Base-by-base conservation (phyloP, 2,113 vertebrate species). In the Ellobius talpinus region DNA sequence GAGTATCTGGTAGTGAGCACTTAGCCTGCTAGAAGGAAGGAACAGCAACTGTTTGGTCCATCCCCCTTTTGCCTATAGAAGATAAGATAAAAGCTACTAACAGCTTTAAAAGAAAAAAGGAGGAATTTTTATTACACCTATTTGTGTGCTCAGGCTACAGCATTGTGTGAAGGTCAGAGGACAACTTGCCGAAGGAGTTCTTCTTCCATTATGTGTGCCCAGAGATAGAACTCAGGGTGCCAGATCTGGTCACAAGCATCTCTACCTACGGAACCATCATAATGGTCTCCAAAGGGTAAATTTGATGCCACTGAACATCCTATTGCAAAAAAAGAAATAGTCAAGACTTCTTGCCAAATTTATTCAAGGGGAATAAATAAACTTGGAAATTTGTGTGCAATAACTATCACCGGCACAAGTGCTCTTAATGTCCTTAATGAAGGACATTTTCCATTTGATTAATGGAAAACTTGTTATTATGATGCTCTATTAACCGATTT, bases 381-480 rank as follows among this genome's bases (percentile, higher is more conserved):
- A 97, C 97, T 95, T 90, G 96, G 94, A 98, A 97, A 97, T 98
- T 95, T 68, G 73, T 89, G 82, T 96, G 96, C 93, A 94, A 52
- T 72, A 92, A 92, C 90, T 97, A 97, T 97, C 97, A 98, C 95
- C 93, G 97, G 94, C 93, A 96, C 94, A 97, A 98, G 77, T 96
- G 94, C 92, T 96, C 94, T 94, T 98, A 98, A 98, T 98, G 98
- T 98, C 68, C 98, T 97, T 98, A 98, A 98, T 98, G 97, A 98
- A 98, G 96, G 96, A 96, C 97, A 96, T 98, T 98, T 96, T 97
- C 96, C 77, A 87, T 96, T 96, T 98, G 98, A 98, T 98, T 97
- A 98, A 98, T 92, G 81, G 93, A 97, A 98, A 98, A 97, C 98
- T 93, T 98, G 92, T 96, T 98, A 98, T 98, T 98, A 98, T 98